phyloP scores from a whole-genome alignment of 1,140 invertebrate genomes.

The Drosophila arizonae region DNA sequence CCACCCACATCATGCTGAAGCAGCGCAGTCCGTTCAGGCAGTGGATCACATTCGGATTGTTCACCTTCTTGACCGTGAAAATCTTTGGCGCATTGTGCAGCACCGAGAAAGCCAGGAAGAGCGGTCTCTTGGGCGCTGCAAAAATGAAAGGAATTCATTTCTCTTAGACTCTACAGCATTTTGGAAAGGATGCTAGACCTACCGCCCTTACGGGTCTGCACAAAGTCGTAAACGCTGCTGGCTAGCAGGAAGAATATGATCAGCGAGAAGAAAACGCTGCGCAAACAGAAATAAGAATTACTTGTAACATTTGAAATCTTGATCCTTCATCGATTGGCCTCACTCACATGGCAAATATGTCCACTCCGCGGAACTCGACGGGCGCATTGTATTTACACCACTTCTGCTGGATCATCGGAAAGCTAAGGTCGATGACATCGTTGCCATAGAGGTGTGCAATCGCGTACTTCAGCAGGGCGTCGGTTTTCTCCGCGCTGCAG shows the following conservation, averaged over 20 bases:
- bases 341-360: slow-evolving; percentile 79
- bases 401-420: slow-evolving; percentile 45
- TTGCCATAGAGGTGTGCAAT: slow-evolving; percentile 51
- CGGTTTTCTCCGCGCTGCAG: slow-evolving; percentile 54
- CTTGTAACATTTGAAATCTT: no score
- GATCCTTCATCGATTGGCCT: no score
- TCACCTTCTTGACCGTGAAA: slow-evolving; percentile 72
- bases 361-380: slow-evolving; percentile 62
- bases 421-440: slow-evolving; percentile 26
- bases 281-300: not conserved
- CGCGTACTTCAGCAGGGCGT: slow-evolving; percentile 50
- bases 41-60: slow-evolving; percentile 80
- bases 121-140: slow-evolving; percentile 60
- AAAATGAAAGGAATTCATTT: no score
- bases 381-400: slow-evolving; percentile 72
- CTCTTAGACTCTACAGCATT: not conserved
- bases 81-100: slow-evolving; percentile 77
- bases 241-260: slow-evolving; percentile 67
- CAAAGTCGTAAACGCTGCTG: slow-evolving; percentile 73
- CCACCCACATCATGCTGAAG: slow-evolving; percentile 88
- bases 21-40: slow-evolving; percentile 85
- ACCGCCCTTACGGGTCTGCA: slow-evolving; percentile 70
- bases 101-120: slow-evolving; percentile 71
- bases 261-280: slow-evolving; percentile 65
- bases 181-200: not conserved